These are phyloP conservation scores for Monochamus saltuarius DNA, from an alignment of 1,140 invertebrate genomes.

Conservation along the genomic window DNA sequence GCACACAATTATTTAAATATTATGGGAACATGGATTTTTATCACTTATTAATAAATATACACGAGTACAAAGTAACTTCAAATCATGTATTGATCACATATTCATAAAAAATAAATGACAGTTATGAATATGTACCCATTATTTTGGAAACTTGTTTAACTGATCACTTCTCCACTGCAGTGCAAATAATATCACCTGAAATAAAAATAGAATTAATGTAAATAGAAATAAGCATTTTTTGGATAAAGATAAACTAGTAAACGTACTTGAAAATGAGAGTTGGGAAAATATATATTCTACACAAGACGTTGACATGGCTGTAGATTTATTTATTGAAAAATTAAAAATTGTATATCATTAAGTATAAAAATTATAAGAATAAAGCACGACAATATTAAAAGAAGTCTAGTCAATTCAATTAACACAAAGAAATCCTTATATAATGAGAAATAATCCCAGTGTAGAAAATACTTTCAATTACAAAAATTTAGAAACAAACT, in stretches of 20 bases:
- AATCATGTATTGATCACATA: constrained; percentile 1
- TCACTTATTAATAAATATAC: no score
- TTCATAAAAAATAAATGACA: not conserved
- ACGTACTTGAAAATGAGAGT: not conserved
- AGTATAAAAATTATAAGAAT: constrained; percentile 1
- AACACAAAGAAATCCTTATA: not conserved
- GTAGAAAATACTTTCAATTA: not conserved
- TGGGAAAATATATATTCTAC: not conserved
- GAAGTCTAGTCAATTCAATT: not conserved
- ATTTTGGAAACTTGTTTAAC: not conserved
- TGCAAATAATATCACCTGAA: constrained; percentile 1
- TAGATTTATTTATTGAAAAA: constrained; percentile 4
- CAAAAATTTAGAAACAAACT: constrained; percentile 1
- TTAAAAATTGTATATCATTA: not conserved
- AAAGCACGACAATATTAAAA: not conserved
- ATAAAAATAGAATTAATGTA: not conserved
- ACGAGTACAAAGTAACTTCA: no score
- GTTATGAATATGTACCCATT: not conserved
- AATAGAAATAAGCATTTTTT: not conserved
- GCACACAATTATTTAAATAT: no score
- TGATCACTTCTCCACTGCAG: not conserved
- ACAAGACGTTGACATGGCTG: not conserved
- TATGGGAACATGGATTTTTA: no score
- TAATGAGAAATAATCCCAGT: not conserved
- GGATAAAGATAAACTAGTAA: constrained; percentile 3